Percentiles rank a stretch among this genome's conserved stretches.
Evolutionary conservation across 2,113 vertebrate genomes (phyloP).

Genomic region (Catharus fuscescens): DNA sequence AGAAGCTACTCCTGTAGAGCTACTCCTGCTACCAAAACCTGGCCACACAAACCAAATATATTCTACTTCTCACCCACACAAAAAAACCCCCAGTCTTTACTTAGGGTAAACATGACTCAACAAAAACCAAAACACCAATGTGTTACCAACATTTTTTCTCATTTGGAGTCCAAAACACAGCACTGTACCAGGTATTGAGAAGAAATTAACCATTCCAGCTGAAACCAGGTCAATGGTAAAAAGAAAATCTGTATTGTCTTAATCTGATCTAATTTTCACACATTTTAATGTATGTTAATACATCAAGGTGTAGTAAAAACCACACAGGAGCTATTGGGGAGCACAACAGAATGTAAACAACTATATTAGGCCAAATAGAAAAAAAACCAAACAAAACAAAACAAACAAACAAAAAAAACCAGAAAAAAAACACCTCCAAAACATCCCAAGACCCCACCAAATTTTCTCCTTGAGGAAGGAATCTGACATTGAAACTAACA

Average conservation of each 20-base stretch:
- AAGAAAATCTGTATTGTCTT: background rate
- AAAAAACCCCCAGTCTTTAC: background rate
- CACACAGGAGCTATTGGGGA: background rate
- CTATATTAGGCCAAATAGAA: background rate
- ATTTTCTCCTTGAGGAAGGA: background rate
- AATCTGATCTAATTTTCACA: background rate
- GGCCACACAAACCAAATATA: no score
- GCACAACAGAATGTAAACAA: background rate
- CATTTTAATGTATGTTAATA: background rate
- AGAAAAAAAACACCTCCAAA: background rate
- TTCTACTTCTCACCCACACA: background rate
- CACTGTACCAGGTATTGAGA: background rate
- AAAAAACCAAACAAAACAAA: background rate
- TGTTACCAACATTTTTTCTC: background rate
- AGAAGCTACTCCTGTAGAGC: background rate
- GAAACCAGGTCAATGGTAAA: background rate
- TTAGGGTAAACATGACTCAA: background rate
- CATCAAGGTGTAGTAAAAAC: background rate
- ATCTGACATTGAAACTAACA: background rate
- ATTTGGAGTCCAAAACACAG: background rate
- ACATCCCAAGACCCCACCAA: accelerated
- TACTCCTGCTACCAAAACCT: background rate
- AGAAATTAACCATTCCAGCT: background rate
- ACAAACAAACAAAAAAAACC: background rate
- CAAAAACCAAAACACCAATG: background rate